Conservation (phyloP, 2,113 vertebrate genomes). For the Hippolais icterina region DNA sequence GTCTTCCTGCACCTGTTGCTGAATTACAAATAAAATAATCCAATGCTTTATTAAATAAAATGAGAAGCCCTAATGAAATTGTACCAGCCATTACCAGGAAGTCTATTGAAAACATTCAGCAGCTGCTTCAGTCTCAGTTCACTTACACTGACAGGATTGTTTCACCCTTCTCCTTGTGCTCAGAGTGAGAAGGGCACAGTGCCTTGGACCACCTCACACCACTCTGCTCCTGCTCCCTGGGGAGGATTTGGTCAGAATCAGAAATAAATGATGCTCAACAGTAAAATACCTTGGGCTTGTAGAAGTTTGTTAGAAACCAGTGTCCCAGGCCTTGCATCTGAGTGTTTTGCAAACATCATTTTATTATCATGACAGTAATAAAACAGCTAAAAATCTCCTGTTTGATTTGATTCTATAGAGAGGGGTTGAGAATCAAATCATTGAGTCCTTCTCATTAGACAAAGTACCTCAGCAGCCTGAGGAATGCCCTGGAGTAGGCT, state of each 20-base stretch:
- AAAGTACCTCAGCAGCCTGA: neutral
- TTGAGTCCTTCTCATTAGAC: neutral
- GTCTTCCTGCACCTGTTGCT: conserved; percentile 48
- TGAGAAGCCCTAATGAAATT: conserved; percentile 16
- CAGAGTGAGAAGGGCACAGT: neutral
- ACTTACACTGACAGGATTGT: conserved; percentile 20
- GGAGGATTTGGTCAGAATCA: neutral
- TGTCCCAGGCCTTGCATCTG: neutral
- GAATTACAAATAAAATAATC: conserved; percentile 43
- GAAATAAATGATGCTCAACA: neutral
- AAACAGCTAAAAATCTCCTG: neutral
- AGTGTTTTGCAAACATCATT: neutral
- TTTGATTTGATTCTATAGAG: neutral
- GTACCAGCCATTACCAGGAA: conserved; percentile 60
- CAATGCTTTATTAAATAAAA: conserved; percentile 49
- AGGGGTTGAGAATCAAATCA: neutral
- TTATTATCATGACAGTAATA: neutral
- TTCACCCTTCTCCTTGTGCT: neutral
- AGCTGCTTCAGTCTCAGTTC: conserved; percentile 15
- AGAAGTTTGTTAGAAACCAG: neutral
- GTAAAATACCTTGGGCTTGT: neutral
- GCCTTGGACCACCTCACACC: neutral
- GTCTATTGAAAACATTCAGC: conserved; percentile 35
- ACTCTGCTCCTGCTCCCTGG: neutral
- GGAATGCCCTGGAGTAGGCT: neutral